A percentile compares a stretch with the other conserved stretches of the same genome.
phyloP scores from a whole-genome alignment of 2,113 vertebrate genomes.

The Sander vitreus region DNA sequence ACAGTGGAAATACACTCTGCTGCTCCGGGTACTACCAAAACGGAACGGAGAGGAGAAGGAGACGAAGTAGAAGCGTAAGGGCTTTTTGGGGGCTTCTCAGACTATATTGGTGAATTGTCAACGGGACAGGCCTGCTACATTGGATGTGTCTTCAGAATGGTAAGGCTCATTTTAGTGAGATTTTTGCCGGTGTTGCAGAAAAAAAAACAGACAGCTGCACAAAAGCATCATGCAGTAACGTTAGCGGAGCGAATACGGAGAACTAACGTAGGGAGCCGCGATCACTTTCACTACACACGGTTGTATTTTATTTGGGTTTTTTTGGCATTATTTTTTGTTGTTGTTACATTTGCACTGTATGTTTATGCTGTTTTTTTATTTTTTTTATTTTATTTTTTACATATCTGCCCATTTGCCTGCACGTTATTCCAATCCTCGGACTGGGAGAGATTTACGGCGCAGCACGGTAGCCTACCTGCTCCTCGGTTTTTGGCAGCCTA shows the following conservation, averaged over 20 bases:
- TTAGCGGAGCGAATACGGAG: slow-evolving; percentile 18
- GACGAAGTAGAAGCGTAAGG: slow-evolving; percentile 55
- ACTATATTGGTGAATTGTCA: slow-evolving; percentile 49
- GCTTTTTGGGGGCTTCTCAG: slow-evolving; percentile 36
- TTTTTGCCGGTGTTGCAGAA: slow-evolving; percentile 62
- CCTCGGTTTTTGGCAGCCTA: slow-evolving; percentile 10
- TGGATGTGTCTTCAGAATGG: slow-evolving; percentile 82
- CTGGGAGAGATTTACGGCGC: slow-evolving; percentile 31
- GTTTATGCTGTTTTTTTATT: not conserved
- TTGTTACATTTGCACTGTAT: not conserved
- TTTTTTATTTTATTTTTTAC: not conserved
- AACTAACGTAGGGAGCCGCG: slow-evolving; percentile 30
- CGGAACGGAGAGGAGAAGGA: slow-evolving; percentile 54
- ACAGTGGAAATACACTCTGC: slow-evolving; percentile 76
- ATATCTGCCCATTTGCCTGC: slow-evolving; percentile 1
- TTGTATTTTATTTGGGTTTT: no score
- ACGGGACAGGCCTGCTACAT: slow-evolving; percentile 70
- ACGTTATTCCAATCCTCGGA: slow-evolving; percentile 4
- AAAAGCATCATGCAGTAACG: slow-evolving; percentile 59
- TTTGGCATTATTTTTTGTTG: no score
- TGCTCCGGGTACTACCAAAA: slow-evolving; percentile 66
- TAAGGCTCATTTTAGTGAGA: slow-evolving; percentile 67
- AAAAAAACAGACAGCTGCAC: slow-evolving; percentile 39
- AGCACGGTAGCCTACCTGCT: slow-evolving; percentile 47
- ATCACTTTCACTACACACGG: slow-evolving; percentile 13